These are phyloP conservation scores for Labrus mixtus DNA, from an alignment of 2,113 vertebrate species.

Conservation along the genomic window DNA sequence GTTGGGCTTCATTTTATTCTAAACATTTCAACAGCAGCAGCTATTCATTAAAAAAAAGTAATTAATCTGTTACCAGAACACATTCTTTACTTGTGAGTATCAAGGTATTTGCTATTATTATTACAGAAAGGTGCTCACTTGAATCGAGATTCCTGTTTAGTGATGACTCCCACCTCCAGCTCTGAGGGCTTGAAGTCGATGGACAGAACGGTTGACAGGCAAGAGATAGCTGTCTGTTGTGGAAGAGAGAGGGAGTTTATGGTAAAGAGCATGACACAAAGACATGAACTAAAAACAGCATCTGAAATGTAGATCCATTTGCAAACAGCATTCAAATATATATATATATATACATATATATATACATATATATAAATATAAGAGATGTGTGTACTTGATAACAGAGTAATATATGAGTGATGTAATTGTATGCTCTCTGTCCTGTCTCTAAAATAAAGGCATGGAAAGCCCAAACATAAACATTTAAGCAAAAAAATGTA, in stretches of 20 bases:
- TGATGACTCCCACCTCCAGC: constrained; percentile 95
- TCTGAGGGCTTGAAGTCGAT: constrained; percentile 99
- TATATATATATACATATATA: not conserved
- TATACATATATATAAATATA: not conserved
- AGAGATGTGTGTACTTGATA: not conserved
- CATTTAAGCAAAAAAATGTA: too few species aligned
- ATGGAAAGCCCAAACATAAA: too few species aligned
- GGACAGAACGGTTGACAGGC: constrained; percentile 94
- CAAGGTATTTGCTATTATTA: not conserved
- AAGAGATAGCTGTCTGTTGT: constrained; percentile 93
- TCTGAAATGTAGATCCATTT: not conserved
- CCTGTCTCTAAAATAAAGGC: too few species aligned
- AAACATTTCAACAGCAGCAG: not conserved
- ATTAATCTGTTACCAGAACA: too few species aligned
- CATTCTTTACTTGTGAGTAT: too few species aligned
- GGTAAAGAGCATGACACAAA: not conserved
- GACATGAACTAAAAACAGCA: not conserved
- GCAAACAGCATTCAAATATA: not conserved
- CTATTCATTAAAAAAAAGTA: not conserved
- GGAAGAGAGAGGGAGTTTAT: constrained; percentile 6
- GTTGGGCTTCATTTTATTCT: too few species aligned
- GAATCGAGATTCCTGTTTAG: constrained; percentile 94
- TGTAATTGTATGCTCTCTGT: too few species aligned
- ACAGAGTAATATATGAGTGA: too few species aligned
- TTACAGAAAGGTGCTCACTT: constrained; percentile 81